These are phyloP conservation scores for Ecliptopera silaceata DNA, from an alignment of 2,888 invertebrate genomes.

Conservation along the genomic window DNA sequence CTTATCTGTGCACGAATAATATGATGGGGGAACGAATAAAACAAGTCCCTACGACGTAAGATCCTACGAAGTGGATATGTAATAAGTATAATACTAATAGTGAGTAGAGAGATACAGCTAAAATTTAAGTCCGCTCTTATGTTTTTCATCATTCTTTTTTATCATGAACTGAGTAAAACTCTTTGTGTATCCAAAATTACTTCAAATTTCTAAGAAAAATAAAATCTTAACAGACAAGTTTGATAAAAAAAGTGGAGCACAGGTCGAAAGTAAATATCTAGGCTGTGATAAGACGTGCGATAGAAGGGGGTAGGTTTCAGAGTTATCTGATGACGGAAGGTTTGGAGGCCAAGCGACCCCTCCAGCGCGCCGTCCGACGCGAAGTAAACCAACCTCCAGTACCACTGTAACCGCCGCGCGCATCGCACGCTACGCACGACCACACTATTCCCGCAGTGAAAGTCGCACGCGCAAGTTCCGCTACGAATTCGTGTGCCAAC, in stretches of 20 bases:
- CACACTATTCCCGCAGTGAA: slow-evolving; percentile 66
- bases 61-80: too few relatives aligned
- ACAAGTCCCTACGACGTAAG: too few relatives aligned
- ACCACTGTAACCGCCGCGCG: slow-evolving; percentile 67
- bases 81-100: too few relatives aligned
- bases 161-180: background rate
- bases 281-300: slow-evolving; percentile 40
- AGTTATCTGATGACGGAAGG: slow-evolving; percentile 61
- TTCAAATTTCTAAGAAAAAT: background rate
- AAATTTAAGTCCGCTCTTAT: too few relatives aligned
- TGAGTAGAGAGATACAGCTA: too few relatives aligned
- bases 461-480: slow-evolving; percentile 76
- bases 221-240: slow-evolving; percentile 21
- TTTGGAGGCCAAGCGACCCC: slow-evolving; percentile 48
- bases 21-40: too few relatives aligned
- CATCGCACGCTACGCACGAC: slow-evolving; percentile 66
- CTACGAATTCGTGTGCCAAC: slow-evolving; percentile 71
- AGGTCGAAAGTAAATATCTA: slow-evolving; percentile 41
- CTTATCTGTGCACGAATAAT: too few relatives aligned
- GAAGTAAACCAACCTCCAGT: slow-evolving; percentile 56
- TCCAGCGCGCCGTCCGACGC: slow-evolving; percentile 45
- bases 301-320: slow-evolving; percentile 62
- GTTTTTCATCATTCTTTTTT: too few relatives aligned
- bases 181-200: background rate
- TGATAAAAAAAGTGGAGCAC: slow-evolving; percentile 50